phyloP scores from a whole-genome alignment of 2,113 vertebrate species.

The Herpailurus yagouaroundi region DNA sequence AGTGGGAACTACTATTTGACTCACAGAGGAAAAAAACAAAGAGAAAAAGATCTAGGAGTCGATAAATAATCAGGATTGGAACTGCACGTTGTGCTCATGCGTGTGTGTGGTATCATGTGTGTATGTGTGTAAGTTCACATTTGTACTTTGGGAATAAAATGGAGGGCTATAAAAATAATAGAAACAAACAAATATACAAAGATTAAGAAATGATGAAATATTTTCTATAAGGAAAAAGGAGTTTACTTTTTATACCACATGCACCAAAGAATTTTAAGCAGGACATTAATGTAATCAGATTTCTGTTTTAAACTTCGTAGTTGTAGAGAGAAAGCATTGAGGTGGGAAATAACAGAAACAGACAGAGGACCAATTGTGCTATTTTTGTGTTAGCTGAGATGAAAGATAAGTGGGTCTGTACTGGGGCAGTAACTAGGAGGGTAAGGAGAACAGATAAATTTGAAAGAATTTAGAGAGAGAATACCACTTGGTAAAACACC shows the following conservation, averaged over 20 bases:
- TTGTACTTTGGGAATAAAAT: not conserved
- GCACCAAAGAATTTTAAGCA: not conserved
- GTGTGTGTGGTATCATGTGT: not conserved
- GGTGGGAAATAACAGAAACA: not conserved
- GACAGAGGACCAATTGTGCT: not conserved
- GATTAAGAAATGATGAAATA: not conserved
- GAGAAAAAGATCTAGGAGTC: not conserved
- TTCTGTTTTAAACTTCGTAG: not conserved
- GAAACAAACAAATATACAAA: not conserved
- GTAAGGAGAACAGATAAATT: not conserved
- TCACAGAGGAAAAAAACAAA: not conserved
- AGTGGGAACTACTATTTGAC: not conserved
- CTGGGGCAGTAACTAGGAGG: not conserved
- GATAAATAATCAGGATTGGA: not conserved
- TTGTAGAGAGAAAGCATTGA: not conserved
- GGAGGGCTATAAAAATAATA: not conserved
- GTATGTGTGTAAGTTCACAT: not conserved
- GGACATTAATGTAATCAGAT: not conserved
- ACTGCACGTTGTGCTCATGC: too few relatives aligned
- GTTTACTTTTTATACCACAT: not conserved
- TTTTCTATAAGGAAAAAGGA: not conserved
- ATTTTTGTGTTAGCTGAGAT: not conserved
- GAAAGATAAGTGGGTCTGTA: not conserved
- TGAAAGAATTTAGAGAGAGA: slow-evolving; percentile 32
- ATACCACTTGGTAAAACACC: not conserved